Percentiles rank a stretch among this genome's conserved stretches.
Evolutionary conservation across 2,888 invertebrate genomes (phyloP).

Genomic region (Neoitamus cyanurus): DNA sequence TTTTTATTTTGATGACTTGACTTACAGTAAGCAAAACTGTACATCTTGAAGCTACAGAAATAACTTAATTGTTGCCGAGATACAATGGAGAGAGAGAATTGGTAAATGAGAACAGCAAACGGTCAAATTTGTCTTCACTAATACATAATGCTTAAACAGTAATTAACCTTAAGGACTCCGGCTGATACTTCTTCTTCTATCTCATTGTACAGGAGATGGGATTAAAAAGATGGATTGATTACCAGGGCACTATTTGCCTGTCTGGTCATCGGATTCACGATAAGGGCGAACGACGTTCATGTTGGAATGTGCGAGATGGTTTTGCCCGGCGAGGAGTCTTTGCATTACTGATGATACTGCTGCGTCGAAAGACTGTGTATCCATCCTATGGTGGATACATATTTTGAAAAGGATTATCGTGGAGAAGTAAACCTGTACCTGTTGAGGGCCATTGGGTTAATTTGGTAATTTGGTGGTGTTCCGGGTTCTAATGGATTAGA

Average conservation of each 20-base stretch:
- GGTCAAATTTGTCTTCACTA: background rate
- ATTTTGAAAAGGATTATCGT: background rate
- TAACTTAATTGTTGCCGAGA: background rate
- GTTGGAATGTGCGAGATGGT: slow-evolving; percentile 14
- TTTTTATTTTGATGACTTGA: background rate
- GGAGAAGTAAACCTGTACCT: background rate
- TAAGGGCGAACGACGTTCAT: slow-evolving; percentile 10
- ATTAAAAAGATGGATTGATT: background rate
- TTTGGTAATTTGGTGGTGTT: slow-evolving; percentile 26
- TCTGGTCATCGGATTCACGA: slow-evolving; percentile 8
- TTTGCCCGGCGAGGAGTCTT: background rate
- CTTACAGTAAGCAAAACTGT: background rate
- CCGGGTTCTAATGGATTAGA: background rate
- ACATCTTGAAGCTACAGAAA: background rate
- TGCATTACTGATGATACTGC: background rate
- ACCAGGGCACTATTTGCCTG: background rate
- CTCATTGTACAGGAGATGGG: background rate
- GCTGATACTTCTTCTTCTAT: background rate
- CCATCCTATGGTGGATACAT: background rate
- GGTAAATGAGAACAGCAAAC: background rate
- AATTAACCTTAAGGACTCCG: background rate
- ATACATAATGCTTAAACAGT: background rate
- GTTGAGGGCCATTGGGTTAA: slow-evolving; percentile 32
- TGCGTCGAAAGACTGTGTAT: slow-evolving; percentile 28
- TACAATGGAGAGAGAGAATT: background rate